Base-by-base conservation (phyloP, 2,888 invertebrate genomes). In the Tenthredo livida region DNA sequence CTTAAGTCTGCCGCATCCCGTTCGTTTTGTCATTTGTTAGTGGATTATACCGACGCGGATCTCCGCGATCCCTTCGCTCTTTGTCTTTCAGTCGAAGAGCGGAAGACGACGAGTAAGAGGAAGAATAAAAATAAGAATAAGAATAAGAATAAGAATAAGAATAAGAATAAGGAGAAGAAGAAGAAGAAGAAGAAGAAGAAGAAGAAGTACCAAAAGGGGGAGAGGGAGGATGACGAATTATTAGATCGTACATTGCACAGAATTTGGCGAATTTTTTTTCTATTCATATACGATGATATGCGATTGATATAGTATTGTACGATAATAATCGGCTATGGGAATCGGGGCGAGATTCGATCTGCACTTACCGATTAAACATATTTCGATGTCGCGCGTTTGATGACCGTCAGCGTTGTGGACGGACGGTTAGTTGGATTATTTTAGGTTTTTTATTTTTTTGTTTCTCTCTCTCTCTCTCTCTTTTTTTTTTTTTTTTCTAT, bases 361-460 rank as follows among this genome's bases (percentile, higher is more conserved):
- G 58, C 40, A 92, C 93, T 93, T 93, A 93, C 93, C 93, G 93
- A 93, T 93, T 93, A 92, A 93, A 93, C 93, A 93, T 93, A 93
- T 93, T 93, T 93, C 89, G 91, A 89, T 90, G 89, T 89, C 90
- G 43, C 72, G 40, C 40, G 40, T n/a, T 40, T 43, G 40, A 73
- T 73, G 89, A 89, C 90, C 89, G 90, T 91, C 90, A 91, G 92
- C 92, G 61, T 61, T 92, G 91, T 92, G 92, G 91, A 92, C 91
- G 92, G 92, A 92, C 91, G 92, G 92, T 92, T 92, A 92, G 91
- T 91, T 92, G 92, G 91, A 25, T 25, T 25, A 25, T 21, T 21
- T 61, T 33, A 33, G n/a, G n/a, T 33, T 10, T 7, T 61, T 61
- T 15, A 4, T 61, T 61, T 61, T 61, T 29, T n/a, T 50, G 17